phyloP scores from a whole-genome alignment of 1,140 invertebrate genomes.

The Diachasma alloeum region DNA sequence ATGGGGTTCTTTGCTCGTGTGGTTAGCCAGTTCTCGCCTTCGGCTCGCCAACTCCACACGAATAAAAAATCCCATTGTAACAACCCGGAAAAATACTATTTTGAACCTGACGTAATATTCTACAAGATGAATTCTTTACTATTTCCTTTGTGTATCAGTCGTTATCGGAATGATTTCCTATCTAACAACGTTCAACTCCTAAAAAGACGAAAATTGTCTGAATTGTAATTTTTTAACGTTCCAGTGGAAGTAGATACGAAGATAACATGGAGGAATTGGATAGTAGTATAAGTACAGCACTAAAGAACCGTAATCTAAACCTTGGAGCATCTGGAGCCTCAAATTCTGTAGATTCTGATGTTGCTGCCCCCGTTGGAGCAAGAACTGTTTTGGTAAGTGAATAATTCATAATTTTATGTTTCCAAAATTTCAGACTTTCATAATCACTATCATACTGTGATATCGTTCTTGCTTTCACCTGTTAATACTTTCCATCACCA shows the following conservation, averaged over 20 bases:
- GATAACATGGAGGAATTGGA: constrained; percentile 73
- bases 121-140: too few relatives aligned
- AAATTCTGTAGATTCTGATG: constrained; percentile 1
- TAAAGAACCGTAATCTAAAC: constrained; percentile 54
- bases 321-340: constrained; percentile 32
- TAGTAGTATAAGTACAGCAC: constrained; percentile 54
- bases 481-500: background rate
- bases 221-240: constrained; percentile 39
- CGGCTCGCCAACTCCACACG: too few relatives aligned
- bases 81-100: too few relatives aligned
- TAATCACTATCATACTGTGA: background rate
- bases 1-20: too few relatives aligned
- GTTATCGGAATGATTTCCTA: too few relatives aligned
- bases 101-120: too few relatives aligned
- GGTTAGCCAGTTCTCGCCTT: too few relatives aligned
- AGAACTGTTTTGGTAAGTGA: constrained; percentile 48
- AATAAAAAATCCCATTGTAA: too few relatives aligned
- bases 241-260: constrained; percentile 76
- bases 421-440: background rate
- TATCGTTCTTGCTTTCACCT: background rate
- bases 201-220: background rate
- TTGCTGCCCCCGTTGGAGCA: constrained; percentile 28
- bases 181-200: background rate
- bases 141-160: too few relatives aligned
- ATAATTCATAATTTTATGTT: background rate